phyloP scores from a whole-genome alignment of 2,888 invertebrate species.

The Hyppa rectilinea region DNA sequence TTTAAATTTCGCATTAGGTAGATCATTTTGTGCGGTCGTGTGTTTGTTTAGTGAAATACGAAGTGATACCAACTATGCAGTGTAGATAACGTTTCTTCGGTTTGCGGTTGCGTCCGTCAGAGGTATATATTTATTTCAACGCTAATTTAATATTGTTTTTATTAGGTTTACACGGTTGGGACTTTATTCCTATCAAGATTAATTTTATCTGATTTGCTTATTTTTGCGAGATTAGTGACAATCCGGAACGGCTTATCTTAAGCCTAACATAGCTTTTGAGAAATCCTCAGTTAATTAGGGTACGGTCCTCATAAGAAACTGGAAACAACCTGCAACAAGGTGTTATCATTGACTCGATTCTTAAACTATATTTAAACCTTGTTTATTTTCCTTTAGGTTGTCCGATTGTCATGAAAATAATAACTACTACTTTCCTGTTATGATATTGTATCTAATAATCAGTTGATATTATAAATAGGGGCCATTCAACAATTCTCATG shows the following conservation, averaged over 20 bases:
- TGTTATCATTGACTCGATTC: slow-evolving; percentile 2
- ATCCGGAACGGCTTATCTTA: neutral
- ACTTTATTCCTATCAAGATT: slow-evolving; percentile 4
- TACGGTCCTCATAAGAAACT: neutral
- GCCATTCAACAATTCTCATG: slow-evolving; percentile 1
- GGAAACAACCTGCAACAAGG: neutral
- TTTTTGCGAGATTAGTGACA: neutral
- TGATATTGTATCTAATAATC: slow-evolving; percentile 10
- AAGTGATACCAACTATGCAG: slow-evolving; percentile 79
- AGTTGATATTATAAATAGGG: neutral
- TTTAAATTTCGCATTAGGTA: slow-evolving; percentile 63
- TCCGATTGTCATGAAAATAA: slow-evolving; percentile 17
- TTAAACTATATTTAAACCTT: neutral
- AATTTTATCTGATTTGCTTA: slow-evolving; percentile 1
- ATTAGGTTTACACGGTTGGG: neutral
- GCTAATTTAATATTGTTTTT: slow-evolving; percentile 39
- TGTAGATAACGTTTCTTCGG: slow-evolving; percentile 82
- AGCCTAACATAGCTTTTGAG: neutral
- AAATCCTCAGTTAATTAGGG: neutral
- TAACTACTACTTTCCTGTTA: neutral
- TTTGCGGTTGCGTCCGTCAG: slow-evolving; percentile 81
- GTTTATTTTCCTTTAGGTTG: slow-evolving; percentile 11
- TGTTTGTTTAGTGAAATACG: slow-evolving; percentile 82
- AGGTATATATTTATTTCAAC: slow-evolving; percentile 73
- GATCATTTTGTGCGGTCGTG: slow-evolving; percentile 73